Base-by-base conservation (phyloP, 2,888 invertebrate genomes). In the Dasysyrphus albostriatus region DNA sequence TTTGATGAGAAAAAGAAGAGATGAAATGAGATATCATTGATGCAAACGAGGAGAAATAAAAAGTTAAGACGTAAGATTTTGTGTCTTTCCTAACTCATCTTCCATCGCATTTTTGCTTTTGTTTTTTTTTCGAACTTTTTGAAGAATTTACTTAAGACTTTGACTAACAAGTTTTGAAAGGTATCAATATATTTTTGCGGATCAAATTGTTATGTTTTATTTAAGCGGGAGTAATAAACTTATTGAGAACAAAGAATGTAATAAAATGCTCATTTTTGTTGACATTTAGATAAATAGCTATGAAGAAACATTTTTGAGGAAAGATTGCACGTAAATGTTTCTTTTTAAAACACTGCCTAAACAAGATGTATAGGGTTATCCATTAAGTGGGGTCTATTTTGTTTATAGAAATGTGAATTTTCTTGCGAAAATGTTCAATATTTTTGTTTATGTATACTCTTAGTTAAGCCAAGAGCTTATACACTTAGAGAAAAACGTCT, bases 11-110 rank as follows among this genome's bases (percentile, higher is more conserved):
- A 67, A 44, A 65, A 78, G 74, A 63, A 67, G 44, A 59, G 44
- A 65, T 69, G 59, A 83, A 76, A 72, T 84, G 61, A 77, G 72
- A 69, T 81, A 81, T 49, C 65, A 73, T 61, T 73, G 83, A 78
- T 74, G 83, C 49, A 77, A 56, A 77, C 16, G 47, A 54, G 56
- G 24, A 10, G 34, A n/a, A 44, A 77, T 63, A 39, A 54, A 59
- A 77, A 39, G 51, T 72, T 67, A 14, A 69, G 69, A 69, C 49
- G n/a, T 14, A 7, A 39, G 16, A 44, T n/a, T 65, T 16, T 19
- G 16, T 2, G 16, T 29, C 1, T n/a, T 29, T 9, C n/a, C 3
- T 44, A n/a, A 29, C 6, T 44, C 61, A 61, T 42, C 42, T 2
- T 7, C 3, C 8, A 4, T 54, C 7, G n/a, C n/a, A n/a, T 54